Evolutionary conservation across 2,113 vertebrate genomes (phyloP).

Genomic region (Chlorocebus sabaeus): DNA sequence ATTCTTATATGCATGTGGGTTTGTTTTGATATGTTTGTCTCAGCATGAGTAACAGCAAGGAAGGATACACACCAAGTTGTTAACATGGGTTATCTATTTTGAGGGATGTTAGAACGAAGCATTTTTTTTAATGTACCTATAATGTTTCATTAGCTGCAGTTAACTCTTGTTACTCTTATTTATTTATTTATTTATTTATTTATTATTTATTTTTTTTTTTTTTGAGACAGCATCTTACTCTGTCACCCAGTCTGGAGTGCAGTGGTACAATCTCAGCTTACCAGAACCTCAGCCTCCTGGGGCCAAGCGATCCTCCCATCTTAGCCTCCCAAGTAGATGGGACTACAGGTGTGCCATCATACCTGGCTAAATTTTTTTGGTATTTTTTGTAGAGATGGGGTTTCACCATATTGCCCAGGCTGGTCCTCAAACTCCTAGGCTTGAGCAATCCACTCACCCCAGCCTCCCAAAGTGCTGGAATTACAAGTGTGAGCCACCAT

Average conservation of each 20-base stretch:
- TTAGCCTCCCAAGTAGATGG: background rate
- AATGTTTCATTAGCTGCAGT: background rate
- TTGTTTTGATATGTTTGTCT: background rate
- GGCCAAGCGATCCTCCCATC: background rate
- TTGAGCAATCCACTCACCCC: background rate
- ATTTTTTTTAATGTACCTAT: background rate
- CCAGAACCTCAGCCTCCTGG: background rate
- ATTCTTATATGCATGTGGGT: background rate
- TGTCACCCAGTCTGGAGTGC: background rate
- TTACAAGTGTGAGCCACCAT: background rate
- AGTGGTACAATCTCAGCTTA: background rate
- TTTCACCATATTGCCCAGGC: background rate
- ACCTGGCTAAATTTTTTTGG: background rate
- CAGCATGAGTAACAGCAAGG: background rate
- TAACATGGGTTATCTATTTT: background rate
- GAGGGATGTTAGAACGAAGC: background rate
- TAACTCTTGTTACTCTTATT: background rate
- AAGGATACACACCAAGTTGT: background rate
- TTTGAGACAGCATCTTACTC: background rate
- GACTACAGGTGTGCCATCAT: background rate
- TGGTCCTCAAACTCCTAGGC: background rate
- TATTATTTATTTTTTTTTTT: background rate
- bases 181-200: background rate
- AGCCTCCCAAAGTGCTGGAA: background rate
- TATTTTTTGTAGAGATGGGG: background rate